phyloP scores from a whole-genome alignment of 2,888 invertebrate species.

The Coleophora flavipennella region DNA sequence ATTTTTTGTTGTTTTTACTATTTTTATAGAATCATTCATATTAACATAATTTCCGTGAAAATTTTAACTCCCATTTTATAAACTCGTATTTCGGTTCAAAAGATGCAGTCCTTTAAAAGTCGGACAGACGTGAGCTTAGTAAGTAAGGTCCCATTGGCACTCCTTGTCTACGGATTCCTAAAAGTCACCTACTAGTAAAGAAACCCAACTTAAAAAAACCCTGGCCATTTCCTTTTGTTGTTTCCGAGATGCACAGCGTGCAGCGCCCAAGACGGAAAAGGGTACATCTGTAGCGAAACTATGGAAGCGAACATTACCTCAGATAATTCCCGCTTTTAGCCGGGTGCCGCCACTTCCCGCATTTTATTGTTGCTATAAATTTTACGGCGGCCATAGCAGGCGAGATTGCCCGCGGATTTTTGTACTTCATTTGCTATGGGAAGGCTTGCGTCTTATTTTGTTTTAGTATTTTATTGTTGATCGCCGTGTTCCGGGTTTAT shows the following conservation, averaged over 20 bases:
- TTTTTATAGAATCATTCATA: too few species aligned
- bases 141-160: too few species aligned
- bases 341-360: conserved; percentile 48
- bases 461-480: conserved; percentile 2
- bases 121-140: too few species aligned
- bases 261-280: too few species aligned
- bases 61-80: too few species aligned
- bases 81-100: too few species aligned
- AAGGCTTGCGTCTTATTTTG: conserved; percentile 27
- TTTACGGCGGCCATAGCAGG: conserved; percentile 50
- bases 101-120: too few species aligned
- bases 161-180: too few species aligned
- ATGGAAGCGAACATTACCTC: conserved; percentile 5
- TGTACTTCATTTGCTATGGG: conserved; percentile 37
- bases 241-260: background rate
- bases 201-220: background rate
- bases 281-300: background rate
- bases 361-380: conserved; percentile 69
- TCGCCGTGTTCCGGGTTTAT: too few species aligned
- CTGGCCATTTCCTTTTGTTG: background rate
- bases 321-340: conserved; percentile 32
- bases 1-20: too few species aligned
- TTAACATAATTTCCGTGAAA: too few species aligned
- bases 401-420: conserved; percentile 64
- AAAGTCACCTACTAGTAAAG: background rate